Conservation (phyloP, 2,113 vertebrate species). For the Calidris pygmaea region DNA sequence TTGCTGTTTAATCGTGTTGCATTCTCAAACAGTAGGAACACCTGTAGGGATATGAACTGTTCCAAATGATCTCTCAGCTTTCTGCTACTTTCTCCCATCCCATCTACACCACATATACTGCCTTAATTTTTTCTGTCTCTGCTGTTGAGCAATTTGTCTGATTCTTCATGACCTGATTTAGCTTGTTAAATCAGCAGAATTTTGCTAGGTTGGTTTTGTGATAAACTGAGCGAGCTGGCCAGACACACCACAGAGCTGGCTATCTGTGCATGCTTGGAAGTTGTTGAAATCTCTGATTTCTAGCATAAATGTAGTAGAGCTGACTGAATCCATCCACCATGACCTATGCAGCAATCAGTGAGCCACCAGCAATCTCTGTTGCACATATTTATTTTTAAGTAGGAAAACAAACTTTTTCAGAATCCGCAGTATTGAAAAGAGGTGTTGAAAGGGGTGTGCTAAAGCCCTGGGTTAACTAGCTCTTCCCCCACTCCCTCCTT, state of each 20-base stretch:
- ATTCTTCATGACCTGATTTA: background rate
- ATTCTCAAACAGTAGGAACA: background rate
- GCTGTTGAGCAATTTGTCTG: background rate
- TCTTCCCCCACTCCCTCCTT: background rate
- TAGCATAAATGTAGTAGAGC: background rate
- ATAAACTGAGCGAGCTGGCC: background rate
- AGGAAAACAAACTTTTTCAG: background rate
- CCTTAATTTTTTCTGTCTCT: background rate
- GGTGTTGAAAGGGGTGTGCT: background rate
- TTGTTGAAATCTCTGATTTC: background rate
- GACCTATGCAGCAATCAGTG: background rate
- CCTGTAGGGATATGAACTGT: background rate
- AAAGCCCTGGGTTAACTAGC: background rate
- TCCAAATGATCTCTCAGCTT: background rate
- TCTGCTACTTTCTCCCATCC: background rate
- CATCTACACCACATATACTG: background rate
- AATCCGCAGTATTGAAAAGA: background rate
- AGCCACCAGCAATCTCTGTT: background rate
- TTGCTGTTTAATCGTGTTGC: background rate
- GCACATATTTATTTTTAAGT: background rate
- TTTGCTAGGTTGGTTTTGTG: background rate
- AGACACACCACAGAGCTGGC: background rate
- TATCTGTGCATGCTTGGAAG: background rate
- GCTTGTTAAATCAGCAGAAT: background rate
- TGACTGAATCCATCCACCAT: background rate